phyloP scores from a whole-genome alignment of 2,797 vertebrate genomes.

The Hydrophis major region DNA sequence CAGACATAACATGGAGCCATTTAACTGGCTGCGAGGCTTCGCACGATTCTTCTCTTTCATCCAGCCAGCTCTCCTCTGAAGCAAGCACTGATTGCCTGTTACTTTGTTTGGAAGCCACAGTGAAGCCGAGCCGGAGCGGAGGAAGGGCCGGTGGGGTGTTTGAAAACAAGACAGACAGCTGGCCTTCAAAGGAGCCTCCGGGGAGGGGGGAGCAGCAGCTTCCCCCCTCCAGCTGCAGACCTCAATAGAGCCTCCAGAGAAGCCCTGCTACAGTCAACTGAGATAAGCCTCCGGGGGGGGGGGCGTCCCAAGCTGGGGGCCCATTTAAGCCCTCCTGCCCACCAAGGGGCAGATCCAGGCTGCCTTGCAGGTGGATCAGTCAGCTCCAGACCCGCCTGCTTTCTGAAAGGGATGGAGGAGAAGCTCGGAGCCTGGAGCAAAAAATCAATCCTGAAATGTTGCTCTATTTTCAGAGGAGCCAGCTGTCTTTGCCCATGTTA shows the following conservation, averaged over 20 bases:
- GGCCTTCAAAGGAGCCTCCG: background rate
- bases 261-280: background rate
- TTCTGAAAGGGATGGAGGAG: fast-evolving
- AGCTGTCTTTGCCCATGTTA: background rate
- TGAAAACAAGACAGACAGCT: background rate
- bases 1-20: background rate
- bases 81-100: background rate
- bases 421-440: fast-evolving
- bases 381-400: background rate
- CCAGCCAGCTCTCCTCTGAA: background rate
- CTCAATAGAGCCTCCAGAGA: background rate
- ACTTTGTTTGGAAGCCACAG: background rate
- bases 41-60: background rate
- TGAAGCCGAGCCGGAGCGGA: background rate
- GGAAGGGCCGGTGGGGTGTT: background rate
- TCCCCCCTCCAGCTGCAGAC: background rate
- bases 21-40: background rate
- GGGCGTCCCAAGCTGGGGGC: background rate
- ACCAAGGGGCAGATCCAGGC: background rate
- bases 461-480: background rate
- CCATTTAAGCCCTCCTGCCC: background rate
- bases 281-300: background rate
- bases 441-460: background rate
- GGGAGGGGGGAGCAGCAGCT: background rate
- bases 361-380: background rate